phyloP scores from a whole-genome alignment of 2,113 vertebrate genomes.

The Zosterops japonicus region DNA sequence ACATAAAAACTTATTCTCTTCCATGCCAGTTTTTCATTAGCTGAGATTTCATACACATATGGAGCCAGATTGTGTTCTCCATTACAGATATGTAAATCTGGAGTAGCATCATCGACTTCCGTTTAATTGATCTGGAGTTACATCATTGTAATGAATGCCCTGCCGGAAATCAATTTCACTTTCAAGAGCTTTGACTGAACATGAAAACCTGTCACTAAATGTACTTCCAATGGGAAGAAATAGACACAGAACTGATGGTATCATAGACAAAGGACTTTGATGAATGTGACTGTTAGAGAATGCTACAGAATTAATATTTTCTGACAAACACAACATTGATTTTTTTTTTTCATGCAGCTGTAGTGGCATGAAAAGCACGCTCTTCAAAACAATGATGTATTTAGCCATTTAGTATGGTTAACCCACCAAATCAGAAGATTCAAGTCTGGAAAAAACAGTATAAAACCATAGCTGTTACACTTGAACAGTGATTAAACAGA shows the following conservation, averaged over 20 bases:
- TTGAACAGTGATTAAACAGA: neutral
- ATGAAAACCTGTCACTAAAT: conserved; percentile 10
- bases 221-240: neutral
- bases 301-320: neutral
- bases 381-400: neutral
- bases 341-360: neutral
- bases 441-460: neutral
- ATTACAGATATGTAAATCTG: neutral
- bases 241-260: neutral
- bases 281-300: neutral
- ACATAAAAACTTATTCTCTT: neutral
- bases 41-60: neutral
- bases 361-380: neutral
- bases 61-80: neutral
- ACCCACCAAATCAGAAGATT: neutral
- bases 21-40: neutral
- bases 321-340: neutral
- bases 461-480: neutral
- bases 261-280: conserved; percentile 30
- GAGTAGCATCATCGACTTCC: neutral
- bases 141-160: neutral
- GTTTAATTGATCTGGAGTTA: conserved; percentile 13
- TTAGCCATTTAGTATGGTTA: neutral
- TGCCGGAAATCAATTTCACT: conserved; percentile 7
- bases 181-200: conserved; percentile 29